Percentiles rank a stretch among this genome's conserved stretches.
These are phyloP conservation scores for Lacanobia oleracea DNA, from an alignment of 2,888 invertebrate species.

Conservation along the genomic window DNA sequence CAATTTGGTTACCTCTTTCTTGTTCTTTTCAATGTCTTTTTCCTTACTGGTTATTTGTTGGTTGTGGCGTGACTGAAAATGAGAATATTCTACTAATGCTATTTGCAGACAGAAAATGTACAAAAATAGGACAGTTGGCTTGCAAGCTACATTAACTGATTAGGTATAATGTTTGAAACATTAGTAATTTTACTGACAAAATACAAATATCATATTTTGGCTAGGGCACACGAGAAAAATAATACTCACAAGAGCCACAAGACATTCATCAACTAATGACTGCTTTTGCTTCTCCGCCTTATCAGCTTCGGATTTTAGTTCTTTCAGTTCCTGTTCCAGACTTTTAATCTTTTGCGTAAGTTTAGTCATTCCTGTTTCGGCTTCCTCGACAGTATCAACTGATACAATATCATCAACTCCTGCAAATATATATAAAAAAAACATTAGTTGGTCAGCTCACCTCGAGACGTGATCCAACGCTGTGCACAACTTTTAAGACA, in stretches of 20 bases:
- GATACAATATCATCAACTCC: conserved; percentile 77
- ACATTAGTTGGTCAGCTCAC: background rate
- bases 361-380: conserved; percentile 74
- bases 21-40: conserved; percentile 88
- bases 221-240: background rate
- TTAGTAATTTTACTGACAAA: background rate
- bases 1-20: conserved; percentile 89
- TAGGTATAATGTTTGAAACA: background rate
- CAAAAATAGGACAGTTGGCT: background rate
- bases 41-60: conserved; percentile 92
- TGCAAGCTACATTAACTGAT: background rate
- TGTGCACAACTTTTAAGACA: background rate
- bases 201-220: background rate
- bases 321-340: conserved; percentile 78
- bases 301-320: conserved; percentile 79
- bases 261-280: conserved; percentile 80
- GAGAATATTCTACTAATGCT: conserved; percentile 10
- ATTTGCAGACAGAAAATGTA: background rate
- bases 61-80: conserved; percentile 90
- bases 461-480: background rate
- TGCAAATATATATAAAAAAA: conserved; percentile 57
- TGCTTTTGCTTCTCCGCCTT: conserved; percentile 84
- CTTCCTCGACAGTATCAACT: conserved; percentile 79
- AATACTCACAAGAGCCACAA: conserved; percentile 81
- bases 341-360: conserved; percentile 78